Base-by-base conservation (phyloP, 1,140 invertebrate genomes). In the Bombus picipes region DNA sequence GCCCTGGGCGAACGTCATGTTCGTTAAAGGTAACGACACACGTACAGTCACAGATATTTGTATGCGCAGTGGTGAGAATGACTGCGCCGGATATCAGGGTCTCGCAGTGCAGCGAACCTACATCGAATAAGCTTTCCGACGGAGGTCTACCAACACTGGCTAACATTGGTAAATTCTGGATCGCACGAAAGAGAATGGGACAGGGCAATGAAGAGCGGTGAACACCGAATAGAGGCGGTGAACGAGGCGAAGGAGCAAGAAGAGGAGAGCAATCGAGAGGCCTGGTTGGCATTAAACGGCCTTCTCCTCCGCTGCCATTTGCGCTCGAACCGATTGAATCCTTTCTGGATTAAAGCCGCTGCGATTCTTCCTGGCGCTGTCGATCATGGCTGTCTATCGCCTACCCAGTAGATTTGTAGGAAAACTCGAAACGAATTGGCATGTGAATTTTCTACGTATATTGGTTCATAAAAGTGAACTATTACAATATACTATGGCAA, bases 321-420 rank as follows among this genome's bases (percentile, higher is more conserved):
- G 47, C 87, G 81, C 73, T 86, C 59, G 86, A 47, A 76, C 87
- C 88, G 90, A 92, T 92, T 92, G 87, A 91, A 92, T 92, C 86
- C 86, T 89, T 73, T 74, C 57, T 39, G 77, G 87, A 76, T 89
- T 88, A 90, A 91, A 88, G 80, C 68, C 43, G 70, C 86, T 79
- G 71, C 77, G 62, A 83, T 78, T 66, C 53, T 59, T 57, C 66
- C 41, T 70, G 18, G 47, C 9, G 47, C 75, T 70, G 75, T 72
- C 81, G 37, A 76, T 78, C 66, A 74, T 34, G 53, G 13, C 57
- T 10, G 3, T 68, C 62, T 70, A 71, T 87, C 59, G 79, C 81
- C 41, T 70, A 8, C 4, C 70, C 28, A 15, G 25, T 15, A 28
- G 22, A 39, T 25, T 39, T n/a, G 28, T 12, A 12, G 3, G 25